Evolutionary conservation across 2,797 vertebrate genomes (phyloP), one percentile per base, ranked within the genome.

Genomic region (Champsocephalus gunnari): DNA sequence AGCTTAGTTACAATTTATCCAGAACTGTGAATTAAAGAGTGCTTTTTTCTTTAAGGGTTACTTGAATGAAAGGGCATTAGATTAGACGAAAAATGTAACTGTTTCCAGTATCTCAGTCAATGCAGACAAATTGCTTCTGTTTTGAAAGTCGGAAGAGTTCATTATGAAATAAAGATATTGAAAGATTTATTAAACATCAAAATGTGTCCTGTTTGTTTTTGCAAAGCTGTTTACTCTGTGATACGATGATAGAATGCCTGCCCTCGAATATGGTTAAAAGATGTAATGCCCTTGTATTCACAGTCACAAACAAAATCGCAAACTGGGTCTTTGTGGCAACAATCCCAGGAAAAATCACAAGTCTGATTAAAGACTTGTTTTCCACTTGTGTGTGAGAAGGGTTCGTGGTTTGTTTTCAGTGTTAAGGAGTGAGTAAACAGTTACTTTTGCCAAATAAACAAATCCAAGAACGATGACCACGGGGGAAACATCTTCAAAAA

Each of bases 1-100:
- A 28, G 32, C 21, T 34, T n/a, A 10, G 49, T 13, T 59, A 32
- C 11, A 12, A 11, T 59, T 13, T 3, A 45, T 58, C 56, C 56
- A 41, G n/a, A 13, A 11, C 45, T 14, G 34, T 34, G 43, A 28
- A 9, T 71, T 6, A 53, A 4, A 56, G 4, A 60, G 51, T 7
- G 2, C 3, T 12, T 48, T 64, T 49, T 50, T 66, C 9, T 3
- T 14, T 21, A 1, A 51, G 2, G 28, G 34, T 51, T 62, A 10
- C 45, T 55, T 47, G 21, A 21, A 24, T 72, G 14, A 66, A 49
- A 56, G 16, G 11, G 8, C 6, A 47, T n/a, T 61, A 21, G 34
- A 71, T 28, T 21, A 53, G 53, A 58, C 55, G 63, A 7, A 50
- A 28, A 28, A 32, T 32, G 38, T 64, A 17, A 69, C 44, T 38